phyloP scores from a whole-genome alignment of 2,888 invertebrate genomes.

The Meiosimyza platycephala region DNA sequence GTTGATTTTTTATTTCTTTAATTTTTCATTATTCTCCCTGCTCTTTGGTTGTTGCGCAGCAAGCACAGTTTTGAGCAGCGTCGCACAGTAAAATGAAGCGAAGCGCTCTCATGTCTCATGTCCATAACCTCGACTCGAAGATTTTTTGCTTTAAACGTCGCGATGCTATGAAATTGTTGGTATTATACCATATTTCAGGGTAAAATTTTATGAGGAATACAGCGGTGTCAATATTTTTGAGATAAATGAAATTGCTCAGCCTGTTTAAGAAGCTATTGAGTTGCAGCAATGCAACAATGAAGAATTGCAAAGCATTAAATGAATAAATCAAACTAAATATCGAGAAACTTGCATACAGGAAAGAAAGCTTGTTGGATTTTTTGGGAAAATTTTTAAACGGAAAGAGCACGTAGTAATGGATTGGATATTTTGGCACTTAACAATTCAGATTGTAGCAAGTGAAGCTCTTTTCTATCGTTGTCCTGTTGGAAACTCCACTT shows the following conservation, averaged over 20 bases:
- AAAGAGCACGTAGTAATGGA: no score
- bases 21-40: constrained; percentile 23
- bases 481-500: no score
- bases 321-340: no score
- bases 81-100: no score
- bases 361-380: no score
- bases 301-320: no score
- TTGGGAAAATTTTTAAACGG: no score
- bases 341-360: no score
- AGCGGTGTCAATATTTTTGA: constrained; percentile 47
- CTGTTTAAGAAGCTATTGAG: neutral
- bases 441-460: no score
- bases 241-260: constrained; percentile 22
- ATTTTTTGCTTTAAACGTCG: constrained; percentile 35
- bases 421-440: no score
- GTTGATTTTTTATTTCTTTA: constrained; percentile 26
- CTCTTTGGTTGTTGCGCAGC: constrained; percentile 37
- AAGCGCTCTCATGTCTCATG: constrained; percentile 27
- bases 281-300: neutral
- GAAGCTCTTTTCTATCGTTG: no score
- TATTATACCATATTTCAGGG: constrained; percentile 65
- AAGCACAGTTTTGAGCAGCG: constrained; percentile 9
- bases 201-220: constrained; percentile 65
- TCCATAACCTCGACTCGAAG: constrained; percentile 38
- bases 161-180: constrained; percentile 48